Conservation (phyloP, 1,140 invertebrate species). For the Caenorhabditis tropicalis region DNA sequence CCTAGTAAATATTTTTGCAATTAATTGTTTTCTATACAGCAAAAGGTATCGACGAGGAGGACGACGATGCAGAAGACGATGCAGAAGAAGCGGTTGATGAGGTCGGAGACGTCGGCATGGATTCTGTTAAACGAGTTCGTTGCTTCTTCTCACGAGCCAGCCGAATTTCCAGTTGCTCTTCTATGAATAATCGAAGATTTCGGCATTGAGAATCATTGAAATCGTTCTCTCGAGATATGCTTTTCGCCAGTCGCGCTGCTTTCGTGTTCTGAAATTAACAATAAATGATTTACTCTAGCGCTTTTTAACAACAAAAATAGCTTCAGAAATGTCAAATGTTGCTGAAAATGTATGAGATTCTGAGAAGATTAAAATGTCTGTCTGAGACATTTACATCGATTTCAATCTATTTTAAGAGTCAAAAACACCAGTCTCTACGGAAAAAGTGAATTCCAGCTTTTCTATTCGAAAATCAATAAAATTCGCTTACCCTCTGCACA, state of each 20-base stretch:
- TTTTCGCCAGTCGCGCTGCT: slow-evolving; percentile 49
- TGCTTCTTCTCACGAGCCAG: background rate
- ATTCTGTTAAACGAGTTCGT: background rate
- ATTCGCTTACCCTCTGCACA: background rate
- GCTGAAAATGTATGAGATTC: background rate
- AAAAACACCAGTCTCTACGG: too few species aligned
- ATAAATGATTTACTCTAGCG: too few species aligned
- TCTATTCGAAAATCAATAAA: background rate
- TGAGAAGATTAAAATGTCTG: background rate
- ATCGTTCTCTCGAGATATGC: slow-evolving; percentile 5
- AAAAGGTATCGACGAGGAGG: background rate
- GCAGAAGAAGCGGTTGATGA: too few species aligned
- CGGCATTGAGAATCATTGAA: slow-evolving; percentile 55
- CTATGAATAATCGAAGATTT: slow-evolving; percentile 50
- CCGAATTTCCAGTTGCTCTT: slow-evolving; percentile 49
- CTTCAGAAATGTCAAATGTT: too few species aligned
- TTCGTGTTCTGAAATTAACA: slow-evolving; percentile 59
- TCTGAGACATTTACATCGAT: background rate
- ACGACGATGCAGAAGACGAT: too few species aligned
- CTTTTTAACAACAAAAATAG: too few species aligned
- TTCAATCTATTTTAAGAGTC: background rate
- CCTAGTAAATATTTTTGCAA: too few species aligned
- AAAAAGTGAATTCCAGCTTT: too few species aligned
- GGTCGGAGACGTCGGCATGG: background rate
- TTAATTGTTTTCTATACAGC: background rate